Base-by-base conservation (phyloP, 2,113 vertebrate genomes). In the Tragelaphus imberbis region DNA sequence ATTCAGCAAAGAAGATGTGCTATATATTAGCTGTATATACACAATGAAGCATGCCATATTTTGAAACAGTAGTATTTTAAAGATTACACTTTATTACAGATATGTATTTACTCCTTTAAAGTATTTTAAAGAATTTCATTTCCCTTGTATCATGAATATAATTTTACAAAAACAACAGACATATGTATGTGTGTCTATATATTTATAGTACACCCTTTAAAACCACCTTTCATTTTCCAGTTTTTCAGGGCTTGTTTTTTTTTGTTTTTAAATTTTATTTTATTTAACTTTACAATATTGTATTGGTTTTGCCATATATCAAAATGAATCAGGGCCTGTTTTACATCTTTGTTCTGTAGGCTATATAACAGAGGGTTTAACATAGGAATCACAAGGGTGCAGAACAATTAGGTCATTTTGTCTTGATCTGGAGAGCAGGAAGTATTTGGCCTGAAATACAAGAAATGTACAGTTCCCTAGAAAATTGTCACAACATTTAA, bases 391-490 rank as follows among this genome's bases (percentile, higher is more conserved):
- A 68, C 15, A 17, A 68, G 15, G 33, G 63, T 68, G 63, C n/a
- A 68, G n/a, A 68, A 68, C 33, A 68, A n/a, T 68, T 17, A 17
- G 16, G 63, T 68, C 28, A 30, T 63, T 30, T 63, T 63, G 13
- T 63, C 61, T 63, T 63, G 28, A 63, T 63, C 28, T 63, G 12
- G 61, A 63, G 61, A 15, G 13, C 15, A 63, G 61, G 13, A 63
- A 63, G 61, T 6, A 30, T 12, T 63, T 63, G 61, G 28, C 61
- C 61, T 6, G 61, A 63, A 30, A 30, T 63, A 14, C 61, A 63
- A 14, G 61, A 63, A 63, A 96, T 97, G 0, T 40, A 94, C 55
- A 98, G 95, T 98, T 68, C 95, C 90, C 44, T 98, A 94, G 47
- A 98, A 97, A 33, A 97, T 58, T 0, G 88, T 36, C 75, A 98